A percentile compares a stretch with the other conserved stretches of the same genome.
These are phyloP conservation scores for Falco biarmicus DNA, from an alignment of 2,797 vertebrate species.

Conservation along the genomic window DNA sequence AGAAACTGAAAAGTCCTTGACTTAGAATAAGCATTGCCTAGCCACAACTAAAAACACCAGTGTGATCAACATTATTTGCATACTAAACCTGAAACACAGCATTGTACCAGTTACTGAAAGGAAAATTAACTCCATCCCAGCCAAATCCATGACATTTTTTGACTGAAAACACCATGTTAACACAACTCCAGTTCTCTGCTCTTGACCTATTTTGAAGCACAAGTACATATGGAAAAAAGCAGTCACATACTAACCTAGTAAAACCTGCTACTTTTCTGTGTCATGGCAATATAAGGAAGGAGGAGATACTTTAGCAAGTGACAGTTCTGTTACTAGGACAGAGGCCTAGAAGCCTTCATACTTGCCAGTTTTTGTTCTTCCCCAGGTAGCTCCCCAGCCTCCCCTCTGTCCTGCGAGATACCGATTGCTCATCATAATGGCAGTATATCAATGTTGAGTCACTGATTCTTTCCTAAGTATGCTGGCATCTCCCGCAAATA, in stretches of 20 bases:
- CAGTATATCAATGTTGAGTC: background rate
- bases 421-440: background rate
- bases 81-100: too few species aligned
- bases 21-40: too few species aligned
- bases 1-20: too few species aligned
- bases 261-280: background rate
- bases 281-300: background rate
- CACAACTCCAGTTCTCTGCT: background rate
- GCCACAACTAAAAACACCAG: too few species aligned
- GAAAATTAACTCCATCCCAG: too few species aligned
- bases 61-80: too few species aligned
- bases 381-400: background rate
- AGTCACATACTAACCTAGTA: background rate
- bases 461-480: background rate
- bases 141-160: background rate
- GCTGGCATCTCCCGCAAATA: accelerated
- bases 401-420: background rate
- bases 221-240: background rate
- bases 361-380: background rate
- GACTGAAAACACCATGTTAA: background rate
- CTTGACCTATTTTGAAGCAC: background rate
- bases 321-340: background rate
- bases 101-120: too few species aligned
- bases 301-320: background rate
- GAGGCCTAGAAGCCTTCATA: background rate